Evolutionary conservation across 2,888 invertebrate species (phyloP).

Genomic region (Ecliptopera silaceata): DNA sequence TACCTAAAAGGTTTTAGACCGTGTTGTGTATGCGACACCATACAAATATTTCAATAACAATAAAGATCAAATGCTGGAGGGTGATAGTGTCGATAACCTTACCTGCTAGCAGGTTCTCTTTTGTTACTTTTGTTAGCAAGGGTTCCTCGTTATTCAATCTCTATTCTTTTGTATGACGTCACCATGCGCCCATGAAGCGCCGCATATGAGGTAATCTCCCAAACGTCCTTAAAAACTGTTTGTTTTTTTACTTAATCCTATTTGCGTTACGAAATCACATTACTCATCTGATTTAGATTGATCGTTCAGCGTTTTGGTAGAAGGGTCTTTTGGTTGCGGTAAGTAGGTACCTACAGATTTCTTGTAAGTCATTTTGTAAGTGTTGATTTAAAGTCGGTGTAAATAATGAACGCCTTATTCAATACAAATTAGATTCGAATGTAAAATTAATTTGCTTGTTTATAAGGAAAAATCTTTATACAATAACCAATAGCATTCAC

Average conservation of each 20-base stretch:
- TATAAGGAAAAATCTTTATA: no score
- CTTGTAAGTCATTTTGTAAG: no score
- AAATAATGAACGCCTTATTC: no score
- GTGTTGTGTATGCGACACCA: background rate
- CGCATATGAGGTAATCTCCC: constrained; percentile 65
- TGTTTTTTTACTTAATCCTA: constrained; percentile 47
- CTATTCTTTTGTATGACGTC: constrained; percentile 59
- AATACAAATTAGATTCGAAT: no score
- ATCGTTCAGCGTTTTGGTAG: constrained; percentile 40
- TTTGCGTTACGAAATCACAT: constrained; percentile 51
- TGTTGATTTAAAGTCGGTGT: no score
- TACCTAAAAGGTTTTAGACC: background rate
- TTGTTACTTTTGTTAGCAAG: constrained; percentile 56
- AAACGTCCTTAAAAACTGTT: constrained; percentile 51
- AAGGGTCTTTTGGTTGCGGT: constrained; percentile 13
- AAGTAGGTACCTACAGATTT: no score
- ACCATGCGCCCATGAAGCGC: constrained; percentile 45
- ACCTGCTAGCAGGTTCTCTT: constrained; percentile 52
- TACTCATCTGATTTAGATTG: constrained; percentile 52
- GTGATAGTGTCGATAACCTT: constrained; percentile 38
- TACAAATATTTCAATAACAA: constrained; percentile 13
- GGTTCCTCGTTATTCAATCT: constrained; percentile 50
- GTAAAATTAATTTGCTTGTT: no score
- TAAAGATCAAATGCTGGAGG: constrained; percentile 14
- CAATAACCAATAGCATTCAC: no score